A percentile compares a stretch with the other conserved stretches of the same genome.
These are phyloP conservation scores for Mesorhabditis spiculigera DNA, from an alignment of 2,888 invertebrate species.

Conservation along the genomic window DNA sequence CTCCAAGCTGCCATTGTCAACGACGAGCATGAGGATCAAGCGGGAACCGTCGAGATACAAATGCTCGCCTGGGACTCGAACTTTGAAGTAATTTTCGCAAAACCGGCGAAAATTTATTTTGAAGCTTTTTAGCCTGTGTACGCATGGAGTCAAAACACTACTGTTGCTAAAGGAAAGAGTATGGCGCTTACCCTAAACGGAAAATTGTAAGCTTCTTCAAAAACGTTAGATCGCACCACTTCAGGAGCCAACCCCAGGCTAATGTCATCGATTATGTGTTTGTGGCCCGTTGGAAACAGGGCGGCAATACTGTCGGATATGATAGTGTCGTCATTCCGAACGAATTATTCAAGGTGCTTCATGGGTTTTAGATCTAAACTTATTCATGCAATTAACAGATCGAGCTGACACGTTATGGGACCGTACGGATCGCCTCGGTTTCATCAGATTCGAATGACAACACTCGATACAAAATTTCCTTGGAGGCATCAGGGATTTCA, in stretches of 20 bases:
- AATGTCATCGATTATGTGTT: neutral
- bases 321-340: conserved; percentile 12
- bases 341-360: conserved; percentile 6
- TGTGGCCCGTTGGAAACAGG: neutral
- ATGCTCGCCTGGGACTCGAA: conserved; percentile 24
- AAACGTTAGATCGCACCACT: neutral
- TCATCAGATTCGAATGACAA: conserved; percentile 8
- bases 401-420: neutral
- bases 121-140: conserved; percentile 12
- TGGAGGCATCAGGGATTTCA: conserved; percentile 30
- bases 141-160: neutral
- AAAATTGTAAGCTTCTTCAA: neutral
- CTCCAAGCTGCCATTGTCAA: conserved; percentile 29
- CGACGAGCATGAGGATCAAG: conserved; percentile 21
- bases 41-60: conserved; percentile 24
- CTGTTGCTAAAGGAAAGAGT: neutral
- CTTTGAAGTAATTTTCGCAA: conserved; percentile 22
- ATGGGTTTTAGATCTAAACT: neutral
- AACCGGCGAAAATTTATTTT: conserved; percentile 7
- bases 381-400: neutral
- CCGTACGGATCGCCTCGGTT: neutral
- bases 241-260: neutral
- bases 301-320: neutral
- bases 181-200: neutral
- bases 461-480: conserved; percentile 24